A percentile compares a stretch with the other conserved stretches of the same genome.
Conservation (phyloP, 2,113 vertebrate genomes). For the Ptilonorhynchus violaceus region DNA sequence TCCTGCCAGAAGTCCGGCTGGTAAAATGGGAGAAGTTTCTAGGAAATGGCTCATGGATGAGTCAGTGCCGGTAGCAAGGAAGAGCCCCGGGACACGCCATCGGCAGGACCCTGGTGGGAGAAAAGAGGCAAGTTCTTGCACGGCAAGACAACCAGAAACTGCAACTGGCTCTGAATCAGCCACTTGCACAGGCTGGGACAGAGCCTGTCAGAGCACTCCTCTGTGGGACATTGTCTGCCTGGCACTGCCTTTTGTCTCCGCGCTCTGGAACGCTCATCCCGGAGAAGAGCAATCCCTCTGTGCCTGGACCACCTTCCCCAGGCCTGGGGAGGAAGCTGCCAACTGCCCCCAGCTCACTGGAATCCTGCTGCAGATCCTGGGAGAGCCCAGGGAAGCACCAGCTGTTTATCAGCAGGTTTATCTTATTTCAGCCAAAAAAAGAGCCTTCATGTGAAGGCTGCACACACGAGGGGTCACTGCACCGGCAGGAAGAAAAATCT, state of each 20-base stretch:
- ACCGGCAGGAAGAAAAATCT: background rate
- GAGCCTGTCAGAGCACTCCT: background rate
- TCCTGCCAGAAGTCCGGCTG: background rate
- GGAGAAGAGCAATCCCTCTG: background rate
- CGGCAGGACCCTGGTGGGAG: rapidly evolving
- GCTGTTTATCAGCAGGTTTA: background rate
- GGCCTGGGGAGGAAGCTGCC: background rate
- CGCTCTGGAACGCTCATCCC: rapidly evolving
- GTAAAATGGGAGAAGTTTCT: background rate
- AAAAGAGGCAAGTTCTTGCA: background rate
- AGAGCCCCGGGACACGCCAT: rapidly evolving
- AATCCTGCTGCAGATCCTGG: background rate
- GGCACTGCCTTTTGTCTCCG: background rate
- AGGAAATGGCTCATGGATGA: background rate
- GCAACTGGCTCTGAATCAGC: background rate
- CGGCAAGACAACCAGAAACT: background rate
- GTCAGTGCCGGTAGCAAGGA: rapidly evolving
- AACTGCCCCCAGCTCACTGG: background rate
- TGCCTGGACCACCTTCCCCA: background rate
- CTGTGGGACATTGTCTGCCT: background rate
- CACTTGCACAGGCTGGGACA: background rate
- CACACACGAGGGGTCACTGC: rapidly evolving
- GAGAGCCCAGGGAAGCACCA: background rate
- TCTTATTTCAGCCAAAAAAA: background rate
- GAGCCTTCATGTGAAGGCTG: background rate